These are phyloP conservation scores for Tachycineta bicolor DNA, from an alignment of 2,113 vertebrate genomes.

Conservation along the genomic window DNA sequence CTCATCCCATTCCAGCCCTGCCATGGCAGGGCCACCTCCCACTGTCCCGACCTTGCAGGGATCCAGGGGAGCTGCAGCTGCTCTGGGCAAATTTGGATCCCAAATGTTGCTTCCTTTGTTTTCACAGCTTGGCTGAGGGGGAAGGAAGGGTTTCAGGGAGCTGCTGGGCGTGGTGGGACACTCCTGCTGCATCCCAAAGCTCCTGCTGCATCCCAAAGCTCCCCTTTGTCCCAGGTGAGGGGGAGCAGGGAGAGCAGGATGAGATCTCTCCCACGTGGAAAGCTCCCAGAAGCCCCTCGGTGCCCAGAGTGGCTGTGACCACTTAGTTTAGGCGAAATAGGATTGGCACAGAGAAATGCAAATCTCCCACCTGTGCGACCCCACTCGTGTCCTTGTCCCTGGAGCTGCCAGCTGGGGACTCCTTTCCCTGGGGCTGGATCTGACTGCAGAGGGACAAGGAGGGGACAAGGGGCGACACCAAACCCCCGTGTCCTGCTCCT, in stretches of 20 bases:
- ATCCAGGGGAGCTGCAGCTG: neutral
- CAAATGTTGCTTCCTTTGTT: neutral
- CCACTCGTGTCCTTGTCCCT: neutral
- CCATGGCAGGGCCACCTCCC: neutral
- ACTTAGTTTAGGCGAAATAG: neutral
- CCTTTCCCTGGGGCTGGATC: neutral
- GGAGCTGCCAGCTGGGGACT: neutral
- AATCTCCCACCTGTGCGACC: neutral
- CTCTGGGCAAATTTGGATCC: neutral
- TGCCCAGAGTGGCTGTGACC: neutral
- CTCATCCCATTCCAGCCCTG: accelerated
- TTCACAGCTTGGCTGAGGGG: neutral
- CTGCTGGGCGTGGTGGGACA: neutral
- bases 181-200: neutral
- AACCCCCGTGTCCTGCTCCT: neutral
- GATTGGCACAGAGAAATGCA: neutral
- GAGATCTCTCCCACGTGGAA: neutral
- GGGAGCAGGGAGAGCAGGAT: neutral
- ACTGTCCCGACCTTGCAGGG: neutral
- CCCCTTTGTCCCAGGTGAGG: accelerated
- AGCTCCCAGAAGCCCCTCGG: neutral
- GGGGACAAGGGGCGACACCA: neutral
- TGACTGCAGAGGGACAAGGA: neutral
- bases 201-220: neutral
- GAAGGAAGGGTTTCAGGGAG: neutral